These are phyloP conservation scores for Sitophilus oryzae DNA, from an alignment of 1,140 invertebrate genomes.

Conservation along the genomic window DNA sequence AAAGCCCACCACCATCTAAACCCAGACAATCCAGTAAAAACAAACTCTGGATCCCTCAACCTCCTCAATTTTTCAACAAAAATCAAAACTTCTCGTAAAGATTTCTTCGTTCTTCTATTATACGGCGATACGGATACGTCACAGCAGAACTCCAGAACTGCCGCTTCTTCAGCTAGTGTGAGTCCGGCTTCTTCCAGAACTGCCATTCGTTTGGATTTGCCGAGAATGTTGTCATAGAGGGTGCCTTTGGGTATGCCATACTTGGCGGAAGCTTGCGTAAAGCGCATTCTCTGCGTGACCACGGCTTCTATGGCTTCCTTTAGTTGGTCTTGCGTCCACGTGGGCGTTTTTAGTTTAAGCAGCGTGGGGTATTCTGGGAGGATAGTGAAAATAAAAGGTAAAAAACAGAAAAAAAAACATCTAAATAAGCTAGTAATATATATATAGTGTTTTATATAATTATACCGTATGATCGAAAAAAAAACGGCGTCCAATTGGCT, in stretches of 20 bases:
- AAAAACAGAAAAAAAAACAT: no score
- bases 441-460: no score
- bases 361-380: conserved; percentile 52
- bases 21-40: conserved; percentile 60
- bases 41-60: conserved; percentile 56
- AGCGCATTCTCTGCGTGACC: conserved; percentile 68
- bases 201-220: conserved; percentile 70
- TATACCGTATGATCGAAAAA: no score
- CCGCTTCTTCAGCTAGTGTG: conserved; percentile 55
- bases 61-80: conserved; percentile 60
- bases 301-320: conserved; percentile 70
- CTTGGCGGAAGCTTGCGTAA: conserved; percentile 64
- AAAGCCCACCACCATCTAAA: conserved; percentile 79
- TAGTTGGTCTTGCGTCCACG: conserved; percentile 67
- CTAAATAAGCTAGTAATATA: no score
- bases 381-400: conserved; percentile 14
- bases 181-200: conserved; percentile 64
- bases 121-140: conserved; percentile 66
- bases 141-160: conserved; percentile 67
- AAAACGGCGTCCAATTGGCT: no score
- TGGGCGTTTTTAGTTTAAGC: conserved; percentile 66
- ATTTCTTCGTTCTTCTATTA: conserved; percentile 65
- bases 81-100: conserved; percentile 56
- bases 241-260: conserved; percentile 73
- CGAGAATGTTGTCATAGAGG: conserved; percentile 71